Evolutionary conservation across 2,797 vertebrate genomes (phyloP), one percentile per base, ranked within the genome.

Genomic region (Sternarchorhynchus goeldii): DNA sequence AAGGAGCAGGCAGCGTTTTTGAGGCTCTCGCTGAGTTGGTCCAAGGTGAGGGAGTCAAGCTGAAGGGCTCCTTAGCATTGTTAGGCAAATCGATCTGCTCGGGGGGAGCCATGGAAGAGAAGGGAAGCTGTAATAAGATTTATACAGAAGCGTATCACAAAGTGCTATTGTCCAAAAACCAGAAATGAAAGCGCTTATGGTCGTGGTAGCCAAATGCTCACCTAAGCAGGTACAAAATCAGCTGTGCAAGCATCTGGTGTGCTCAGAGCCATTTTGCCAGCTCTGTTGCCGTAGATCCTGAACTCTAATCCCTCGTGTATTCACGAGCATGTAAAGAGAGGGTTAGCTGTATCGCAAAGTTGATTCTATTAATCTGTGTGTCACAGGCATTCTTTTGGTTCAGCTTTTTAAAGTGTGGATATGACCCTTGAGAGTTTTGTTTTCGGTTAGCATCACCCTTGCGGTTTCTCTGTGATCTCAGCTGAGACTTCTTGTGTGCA

Each of bases 11-110:
- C 76, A 85, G 84, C 77, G 69, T 81, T 82, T 79, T 63, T 59
- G 29, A 79, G 74, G 80, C 10, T 21, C 57, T 84, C n/a, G 3
- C 68, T 73, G 77, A 81, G 25, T 83, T 81, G 85, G 83, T 76
- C 83, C 76, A 75, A 82, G 71, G 80, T 73, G 66, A 73, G 62
- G 3, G 79, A 85, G 88, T 87, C 86, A 86, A 89, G 82, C 85
- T 87, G 84, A 69, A 80, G 81, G 77, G 78, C 88, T 83, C 88
- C 86, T 88, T 89, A 87, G 87, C 75, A 82, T 88, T 88, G 86
- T 91, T 89, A 86, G 87, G 82, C 87, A 90, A 88, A 91, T 86
- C 88, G 77, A 89, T 90, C 86, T 72, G 81, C 77, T 83, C 76
- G 82, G 82, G 25, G 60, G 71, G 41, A 84, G 76, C 77, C 81